Evolutionary conservation across 2,888 invertebrate genomes (phyloP), one percentile per base, ranked within the genome.

Genomic region (Tanytarsus gracilentus): DNA sequence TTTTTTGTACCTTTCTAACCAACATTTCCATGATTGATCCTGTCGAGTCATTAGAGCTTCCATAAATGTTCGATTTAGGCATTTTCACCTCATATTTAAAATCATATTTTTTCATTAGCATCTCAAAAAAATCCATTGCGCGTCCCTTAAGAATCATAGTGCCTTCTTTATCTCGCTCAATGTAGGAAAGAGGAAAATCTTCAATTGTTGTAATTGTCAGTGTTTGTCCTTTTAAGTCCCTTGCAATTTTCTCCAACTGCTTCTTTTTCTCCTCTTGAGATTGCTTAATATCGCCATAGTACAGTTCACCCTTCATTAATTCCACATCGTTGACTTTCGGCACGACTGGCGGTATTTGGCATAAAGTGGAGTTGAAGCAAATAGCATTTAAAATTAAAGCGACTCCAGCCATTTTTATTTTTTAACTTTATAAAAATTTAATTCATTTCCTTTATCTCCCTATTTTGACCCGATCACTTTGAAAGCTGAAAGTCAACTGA

Each of bases 31-130:
- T 74, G 18, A 89, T 70, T 7, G 88, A 87, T 0, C 76, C 78
- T 18, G 77, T 73, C 1, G 75, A 72, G 62, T 73, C 72, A 0
- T 65, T 67, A 0, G 69, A 69, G 7, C 77, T 75, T 0, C 84
- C 84, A 63, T 84, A 77, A 7, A 78, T 76, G 67, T 86, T 83
- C 44, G 74, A 76, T 6, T 76, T 72, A 0, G 88, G 86, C 51
- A 78, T 70, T 11, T 85, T 70, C 1, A 90, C 76, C 11, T 83
- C 81, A 66, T 85, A 90, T 0, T 84, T 83, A 63, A 91, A 90
- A 64, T 86, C 83, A 64, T 83, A 84, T 65, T 81, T 82, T 60
- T 81, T 70, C 44, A 79, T 78, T 3, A 91, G 74, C 50, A 88
- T 81, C 25, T 84, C 73, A 8, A 91, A 71, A 56, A 91, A 71